Conservation (phyloP, 2,797 vertebrate genomes). For the Catostomus latipinnis region DNA sequence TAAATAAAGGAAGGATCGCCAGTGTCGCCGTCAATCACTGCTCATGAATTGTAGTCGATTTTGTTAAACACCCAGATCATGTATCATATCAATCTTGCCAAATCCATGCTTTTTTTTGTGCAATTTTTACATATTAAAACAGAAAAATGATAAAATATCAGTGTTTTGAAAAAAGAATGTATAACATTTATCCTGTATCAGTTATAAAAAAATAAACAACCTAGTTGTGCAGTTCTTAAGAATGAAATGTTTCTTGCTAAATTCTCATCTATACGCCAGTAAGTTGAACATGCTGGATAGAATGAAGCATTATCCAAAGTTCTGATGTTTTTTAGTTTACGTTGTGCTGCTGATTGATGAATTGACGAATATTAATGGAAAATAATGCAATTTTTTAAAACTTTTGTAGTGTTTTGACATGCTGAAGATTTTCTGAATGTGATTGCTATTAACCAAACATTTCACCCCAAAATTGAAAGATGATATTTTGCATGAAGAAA, state of each 20-base stretch:
- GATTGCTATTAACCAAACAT: too few species aligned
- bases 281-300: too few species aligned
- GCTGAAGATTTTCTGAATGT: too few species aligned
- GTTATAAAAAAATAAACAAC: slow-evolving; percentile 86
- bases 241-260: slow-evolving; percentile 50
- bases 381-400: too few species aligned
- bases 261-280: too few species aligned
- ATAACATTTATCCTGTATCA: slow-evolving; percentile 87
- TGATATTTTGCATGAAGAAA: too few species aligned
- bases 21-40: slow-evolving; percentile 60
- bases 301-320: too few species aligned
- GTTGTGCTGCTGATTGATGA: too few species aligned
- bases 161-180: slow-evolving; percentile 84
- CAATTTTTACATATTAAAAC: slow-evolving; percentile 83
- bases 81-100: slow-evolving; percentile 79
- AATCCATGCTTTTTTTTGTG: slow-evolving; percentile 78
- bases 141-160: slow-evolving; percentile 83
- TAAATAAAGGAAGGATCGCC: slow-evolving; percentile 74
- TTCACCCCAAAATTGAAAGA: too few species aligned
- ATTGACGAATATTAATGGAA: too few species aligned
- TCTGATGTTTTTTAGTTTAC: too few species aligned
- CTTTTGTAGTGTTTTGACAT: too few species aligned
- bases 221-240: slow-evolving; percentile 85
- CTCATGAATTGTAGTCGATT: slow-evolving; percentile 68
- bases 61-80: slow-evolving; percentile 76